Evolutionary conservation across 2,888 invertebrate species (phyloP).

Genomic region (Watsonalla cultraria): DNA sequence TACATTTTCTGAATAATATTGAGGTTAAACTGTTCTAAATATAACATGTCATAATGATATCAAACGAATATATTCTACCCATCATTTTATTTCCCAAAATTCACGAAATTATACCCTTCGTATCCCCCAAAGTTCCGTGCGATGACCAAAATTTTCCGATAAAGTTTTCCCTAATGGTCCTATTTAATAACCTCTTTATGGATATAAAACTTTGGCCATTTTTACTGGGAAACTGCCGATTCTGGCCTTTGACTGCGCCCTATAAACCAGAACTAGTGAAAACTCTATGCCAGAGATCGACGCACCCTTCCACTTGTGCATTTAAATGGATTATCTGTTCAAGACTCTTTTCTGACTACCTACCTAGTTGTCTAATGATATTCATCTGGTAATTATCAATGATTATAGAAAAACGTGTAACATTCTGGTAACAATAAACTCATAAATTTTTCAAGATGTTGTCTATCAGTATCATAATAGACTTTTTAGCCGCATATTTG

Average conservation of each 20-base stretch:
- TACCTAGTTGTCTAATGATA: neutral
- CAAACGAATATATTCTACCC: neutral
- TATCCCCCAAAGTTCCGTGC: neutral
- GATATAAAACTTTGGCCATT: conserved; percentile 7
- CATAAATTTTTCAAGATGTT: too few relatives aligned
- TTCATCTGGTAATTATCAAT: too few relatives aligned
- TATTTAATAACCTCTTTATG: conserved; percentile 5
- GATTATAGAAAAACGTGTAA: too few relatives aligned
- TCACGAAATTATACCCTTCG: neutral
- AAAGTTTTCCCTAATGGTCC: conserved; percentile 6
- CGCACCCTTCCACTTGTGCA: neutral
- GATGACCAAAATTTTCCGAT: conserved; percentile 3
- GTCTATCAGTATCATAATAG: too few relatives aligned
- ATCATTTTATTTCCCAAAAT: neutral
- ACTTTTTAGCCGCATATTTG: too few relatives aligned
- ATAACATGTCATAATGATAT: neutral
- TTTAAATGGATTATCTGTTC: neutral
- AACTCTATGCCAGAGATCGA: neutral
- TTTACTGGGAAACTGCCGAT: conserved; percentile 7
- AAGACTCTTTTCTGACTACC: neutral
- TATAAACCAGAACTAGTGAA: conserved; percentile 3
- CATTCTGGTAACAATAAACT: too few relatives aligned
- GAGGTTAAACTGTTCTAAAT: too few relatives aligned
- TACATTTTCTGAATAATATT: too few relatives aligned
- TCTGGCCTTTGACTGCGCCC: conserved; percentile 2